phyloP scores from a whole-genome alignment of 1,140 invertebrate genomes.

The Achatina immaculata region DNA sequence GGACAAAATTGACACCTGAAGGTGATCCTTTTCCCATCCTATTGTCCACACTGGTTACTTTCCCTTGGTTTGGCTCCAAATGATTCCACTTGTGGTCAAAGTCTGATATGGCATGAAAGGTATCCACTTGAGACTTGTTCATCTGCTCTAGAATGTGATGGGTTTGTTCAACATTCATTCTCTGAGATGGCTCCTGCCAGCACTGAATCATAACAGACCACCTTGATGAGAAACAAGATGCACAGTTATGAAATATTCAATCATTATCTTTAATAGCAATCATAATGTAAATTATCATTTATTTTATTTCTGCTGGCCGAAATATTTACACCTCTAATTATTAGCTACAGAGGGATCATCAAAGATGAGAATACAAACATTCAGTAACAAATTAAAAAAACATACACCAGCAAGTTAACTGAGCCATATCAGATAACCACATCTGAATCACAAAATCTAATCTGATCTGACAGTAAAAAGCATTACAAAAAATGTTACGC shows the following conservation, averaged over 20 bases:
- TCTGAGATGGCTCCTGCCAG: conserved; percentile 50
- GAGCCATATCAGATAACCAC: too few relatives aligned
- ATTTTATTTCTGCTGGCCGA: too few relatives aligned
- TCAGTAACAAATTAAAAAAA: too few relatives aligned
- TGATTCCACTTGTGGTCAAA: conserved; percentile 59
- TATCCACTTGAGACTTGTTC: conserved; percentile 13
- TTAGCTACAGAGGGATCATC: too few relatives aligned
- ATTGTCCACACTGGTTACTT: conserved; percentile 33
- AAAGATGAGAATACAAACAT: too few relatives aligned
- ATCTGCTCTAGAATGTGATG: conserved; percentile 49
- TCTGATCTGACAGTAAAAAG: too few relatives aligned
- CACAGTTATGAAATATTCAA: neutral
- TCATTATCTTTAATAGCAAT: too few relatives aligned
- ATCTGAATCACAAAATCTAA: too few relatives aligned
- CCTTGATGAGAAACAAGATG: conserved; percentile 37
- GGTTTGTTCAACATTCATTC: conserved; percentile 53
- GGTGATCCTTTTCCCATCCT: neutral
- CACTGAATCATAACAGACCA: conserved; percentile 63
- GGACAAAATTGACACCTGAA: conserved; percentile 1
- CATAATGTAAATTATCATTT: too few relatives aligned
- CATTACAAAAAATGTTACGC: too few relatives aligned
- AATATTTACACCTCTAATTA: too few relatives aligned
- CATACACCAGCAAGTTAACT: too few relatives aligned
- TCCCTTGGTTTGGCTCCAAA: conserved; percentile 20
- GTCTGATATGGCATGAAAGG: conserved; percentile 33